Base-by-base conservation (phyloP, 2,113 vertebrate genomes). In the Helogale parvula region DNA sequence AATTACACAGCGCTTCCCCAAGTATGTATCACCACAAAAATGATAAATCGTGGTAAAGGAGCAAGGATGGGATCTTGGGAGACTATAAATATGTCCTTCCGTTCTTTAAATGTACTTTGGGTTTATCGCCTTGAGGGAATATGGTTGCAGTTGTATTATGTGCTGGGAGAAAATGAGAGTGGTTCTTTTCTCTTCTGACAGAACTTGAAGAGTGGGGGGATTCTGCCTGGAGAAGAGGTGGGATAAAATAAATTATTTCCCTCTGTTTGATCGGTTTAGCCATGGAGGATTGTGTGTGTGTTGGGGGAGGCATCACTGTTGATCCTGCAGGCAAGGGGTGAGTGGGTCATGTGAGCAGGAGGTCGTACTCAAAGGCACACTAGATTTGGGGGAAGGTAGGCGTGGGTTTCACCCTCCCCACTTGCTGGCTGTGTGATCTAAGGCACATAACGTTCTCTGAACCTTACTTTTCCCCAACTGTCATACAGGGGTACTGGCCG, bases 1-100 rank as follows among this genome's bases (percentile, higher is more conserved):
- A 94, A 93, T 96, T 85, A 88, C 81, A 38, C 74, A 27, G 31
- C 54, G 29, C 54, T 93, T 94, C 82, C 92, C 93, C 97, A 97
- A 98, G 97, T 97, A 79, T 52, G 93, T 96, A 47, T 95, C 33
- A 41, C 92, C 25, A 90, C 80, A 80, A 88, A 97, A 98, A 96
- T 50, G 79, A 94, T 84, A 96, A 35, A 52, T 4, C 19, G 66
- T 96, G 86, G 85, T 79, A 95, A 97, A 97, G 97, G 77, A 90
- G 31, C 41, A 54, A 89, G 1, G 12, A 57, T 72, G 68, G 90
- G 7, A 54, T 97, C 96, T 83, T 11, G 93, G 38, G 76, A 93
- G 92, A 88, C 92, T 97, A 85, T 77, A 72, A 76, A 1, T 65
- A 77, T 12, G 52, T 54, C 81, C 25, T 23, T 92, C 3, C 8